Percentiles rank a stretch among this genome's conserved stretches.
These are phyloP conservation scores for Troides helena DNA, from an alignment of 2,888 invertebrate genomes.

Conservation along the genomic window DNA sequence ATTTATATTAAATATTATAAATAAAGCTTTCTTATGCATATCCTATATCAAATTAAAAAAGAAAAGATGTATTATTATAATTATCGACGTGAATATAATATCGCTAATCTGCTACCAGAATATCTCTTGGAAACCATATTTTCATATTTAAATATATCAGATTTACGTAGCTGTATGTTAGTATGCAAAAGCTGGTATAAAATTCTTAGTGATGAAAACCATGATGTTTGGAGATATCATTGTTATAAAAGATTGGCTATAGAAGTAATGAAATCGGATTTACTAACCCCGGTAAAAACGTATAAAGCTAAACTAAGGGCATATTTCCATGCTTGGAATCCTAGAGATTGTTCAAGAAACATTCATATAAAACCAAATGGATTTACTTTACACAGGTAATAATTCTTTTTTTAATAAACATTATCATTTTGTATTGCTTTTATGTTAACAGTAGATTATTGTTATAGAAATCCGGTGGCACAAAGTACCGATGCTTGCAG, in stretches of 20 bases:
- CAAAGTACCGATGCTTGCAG: conserved; percentile 98
- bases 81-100: conserved; percentile 72
- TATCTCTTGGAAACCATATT: conserved; percentile 94
- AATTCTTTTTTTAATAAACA: conserved; percentile 3
- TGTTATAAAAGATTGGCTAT: conserved; percentile 92
- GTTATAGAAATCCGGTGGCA: conserved; percentile 94
- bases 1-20: neutral
- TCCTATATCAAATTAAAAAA: conserved; percentile 32
- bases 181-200: conserved; percentile 97
- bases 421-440: conserved; percentile 7
- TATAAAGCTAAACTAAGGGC: conserved; percentile 97
- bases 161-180: conserved; percentile 92
- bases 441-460: neutral
- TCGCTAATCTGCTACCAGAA: conserved; percentile 85
- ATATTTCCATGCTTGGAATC: conserved; percentile 97
- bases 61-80: conserved; percentile 46
- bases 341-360: conserved; percentile 97
- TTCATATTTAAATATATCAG: conserved; percentile 92
- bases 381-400: conserved; percentile 94
- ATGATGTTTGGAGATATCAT: conserved; percentile 96
- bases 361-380: conserved; percentile 98
- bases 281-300: conserved; percentile 92
- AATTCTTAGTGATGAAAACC: conserved; percentile 94
- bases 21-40: conserved; percentile 7
- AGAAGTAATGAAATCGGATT: conserved; percentile 92